Base-by-base conservation (phyloP, 2,888 invertebrate genomes). In the Drosophila austrosaltans region DNA sequence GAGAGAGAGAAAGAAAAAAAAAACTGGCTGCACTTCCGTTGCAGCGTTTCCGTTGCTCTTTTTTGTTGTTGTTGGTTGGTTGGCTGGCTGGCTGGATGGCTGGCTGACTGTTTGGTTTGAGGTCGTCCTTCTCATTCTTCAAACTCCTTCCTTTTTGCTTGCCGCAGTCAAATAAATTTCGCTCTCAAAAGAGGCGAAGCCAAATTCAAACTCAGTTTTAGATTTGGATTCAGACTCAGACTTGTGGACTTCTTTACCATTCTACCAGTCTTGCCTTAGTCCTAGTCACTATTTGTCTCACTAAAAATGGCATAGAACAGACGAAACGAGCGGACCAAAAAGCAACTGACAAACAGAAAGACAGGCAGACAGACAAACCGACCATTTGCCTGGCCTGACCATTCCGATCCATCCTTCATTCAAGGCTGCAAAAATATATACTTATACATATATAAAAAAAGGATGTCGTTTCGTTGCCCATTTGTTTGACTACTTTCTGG, bases 81-180 rank as follows among this genome's bases (percentile, higher is more conserved):
- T n/a, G 54, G 58, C 10, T 6, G 48, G 65, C 36, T 58, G 61
- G 32, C 32, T 32, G 32, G 32, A 3, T 32, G 32, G 32, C 16
- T 54, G 42, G 56, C 22, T 36, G 39, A 6, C 44, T 48, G 54
- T 8, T 36, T 22, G 28, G 36, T 44, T 44, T 48, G 48, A 48
- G 48, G 22, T 48, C 48, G 22, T 48, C 48, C 25, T 39, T 32
- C 81, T 71, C 75, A 81, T 77, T 78, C 80, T 83, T 81, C 78
- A 80, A 80, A 83, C 78, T 82, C 77, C 77, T 82, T 72, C 75
- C 78, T 76, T 81, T 16, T 75, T 81, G 83, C 67, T 78, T 81
- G 83, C 69, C 78, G 81, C 84, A 84, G 84, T 83, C 81, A 83
- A 84, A 81, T 81, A 81, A 81, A 81, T 81, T 83, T 84, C 84